A percentile compares a stretch with the other conserved stretches of the same genome.
These are phyloP conservation scores for Rhabditoides inermis DNA, from an alignment of 2,888 invertebrate species.

Conservation along the genomic window DNA sequence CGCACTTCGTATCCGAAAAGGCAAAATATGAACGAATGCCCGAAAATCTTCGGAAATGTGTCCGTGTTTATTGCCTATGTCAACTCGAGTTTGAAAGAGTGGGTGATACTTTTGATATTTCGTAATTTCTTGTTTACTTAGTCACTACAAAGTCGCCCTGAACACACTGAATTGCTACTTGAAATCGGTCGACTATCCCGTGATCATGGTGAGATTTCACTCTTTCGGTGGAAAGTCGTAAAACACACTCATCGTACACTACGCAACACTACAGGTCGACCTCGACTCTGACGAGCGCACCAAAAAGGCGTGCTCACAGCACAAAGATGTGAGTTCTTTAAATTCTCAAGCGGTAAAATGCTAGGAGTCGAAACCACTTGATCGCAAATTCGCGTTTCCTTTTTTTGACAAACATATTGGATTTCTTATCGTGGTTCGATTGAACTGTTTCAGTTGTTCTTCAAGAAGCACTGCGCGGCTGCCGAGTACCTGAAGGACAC, in stretches of 20 bases:
- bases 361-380: too few species aligned
- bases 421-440: background rate
- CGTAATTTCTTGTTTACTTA: slow-evolving; percentile 11
- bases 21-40: slow-evolving; percentile 35
- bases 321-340: slow-evolving; percentile 36
- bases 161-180: slow-evolving; percentile 44
- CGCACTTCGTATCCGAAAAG: too few species aligned
- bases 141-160: slow-evolving; percentile 45
- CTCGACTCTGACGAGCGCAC: slow-evolving; percentile 36
- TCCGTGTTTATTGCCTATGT: slow-evolving; percentile 31
- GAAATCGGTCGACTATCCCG: slow-evolving; percentile 37
- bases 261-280: too few species aligned
- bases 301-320: slow-evolving; percentile 27
- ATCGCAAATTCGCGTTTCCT: background rate
- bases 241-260: too few species aligned
- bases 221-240: too few species aligned
- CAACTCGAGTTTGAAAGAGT: slow-evolving; percentile 28
- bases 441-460: slow-evolving; percentile 36
- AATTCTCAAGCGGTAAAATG: too few species aligned
- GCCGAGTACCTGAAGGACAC: slow-evolving; percentile 43
- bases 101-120: slow-evolving; percentile 3
- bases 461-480: slow-evolving; percentile 50
- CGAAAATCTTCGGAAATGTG: slow-evolving; percentile 31
- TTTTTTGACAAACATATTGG: background rate
- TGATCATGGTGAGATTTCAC: too few species aligned